Evolutionary conservation across 2,797 vertebrate genomes (phyloP).

Genomic region (Phaenicophaeus curvirostris): DNA sequence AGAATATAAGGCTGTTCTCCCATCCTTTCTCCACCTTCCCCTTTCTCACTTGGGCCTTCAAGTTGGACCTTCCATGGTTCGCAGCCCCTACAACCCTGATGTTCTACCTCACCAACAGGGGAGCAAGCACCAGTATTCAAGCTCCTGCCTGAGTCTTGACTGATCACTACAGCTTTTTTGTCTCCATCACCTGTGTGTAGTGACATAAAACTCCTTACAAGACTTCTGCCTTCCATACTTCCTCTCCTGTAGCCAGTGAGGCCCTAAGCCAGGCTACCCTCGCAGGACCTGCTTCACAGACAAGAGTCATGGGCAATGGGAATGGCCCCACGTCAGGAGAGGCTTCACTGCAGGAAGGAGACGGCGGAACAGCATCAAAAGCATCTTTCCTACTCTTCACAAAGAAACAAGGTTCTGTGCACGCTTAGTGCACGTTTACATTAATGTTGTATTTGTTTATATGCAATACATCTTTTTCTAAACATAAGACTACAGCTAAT

Average conservation of each 20-base stretch:
- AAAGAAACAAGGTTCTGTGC: neutral
- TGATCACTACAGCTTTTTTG: rapidly evolving
- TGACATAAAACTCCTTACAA: neutral
- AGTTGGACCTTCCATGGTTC: neutral
- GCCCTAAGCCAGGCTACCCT: neutral
- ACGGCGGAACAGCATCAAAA: neutral
- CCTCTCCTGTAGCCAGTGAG: neutral
- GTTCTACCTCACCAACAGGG: rapidly evolving
- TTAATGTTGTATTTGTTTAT: neutral
- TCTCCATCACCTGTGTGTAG: neutral
- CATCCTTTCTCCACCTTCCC: neutral
- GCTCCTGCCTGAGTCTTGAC: neutral
- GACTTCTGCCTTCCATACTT: neutral
- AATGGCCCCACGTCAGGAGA: rapidly evolving
- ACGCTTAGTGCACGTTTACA: neutral
- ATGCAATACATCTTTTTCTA: slow-evolving; percentile 16
- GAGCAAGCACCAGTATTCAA: neutral
- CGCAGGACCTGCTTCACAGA: neutral
- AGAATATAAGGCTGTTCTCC: neutral
- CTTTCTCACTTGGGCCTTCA: neutral
- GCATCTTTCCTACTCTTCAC: neutral
- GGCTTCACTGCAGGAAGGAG: neutral
- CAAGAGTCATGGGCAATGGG: rapidly evolving
- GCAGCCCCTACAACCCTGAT: rapidly evolving
- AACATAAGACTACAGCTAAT: neutral